Base-by-base conservation (phyloP, 2,888 invertebrate species). In the Calameuta filiformis region DNA sequence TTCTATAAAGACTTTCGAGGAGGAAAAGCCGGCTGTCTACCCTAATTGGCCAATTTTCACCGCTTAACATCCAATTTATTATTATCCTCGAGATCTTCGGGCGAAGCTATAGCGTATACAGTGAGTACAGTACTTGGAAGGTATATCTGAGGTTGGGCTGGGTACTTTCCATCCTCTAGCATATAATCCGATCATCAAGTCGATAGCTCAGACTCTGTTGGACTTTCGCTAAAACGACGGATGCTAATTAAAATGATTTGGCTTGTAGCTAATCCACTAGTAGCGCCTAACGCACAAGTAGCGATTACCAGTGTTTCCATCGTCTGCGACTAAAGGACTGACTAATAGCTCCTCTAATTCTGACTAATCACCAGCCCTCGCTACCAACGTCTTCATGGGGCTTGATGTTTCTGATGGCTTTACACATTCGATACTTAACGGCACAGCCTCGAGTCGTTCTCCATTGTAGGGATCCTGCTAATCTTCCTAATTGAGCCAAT, bases 31-130 rank as follows among this genome's bases (percentile, higher is more conserved):
- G 86, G 82, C 82, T 83, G 84, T 83, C 86, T 84, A 81, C 83
- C 82, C 86, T 90, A 89, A 90, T 90, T 89, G 90, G 88, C 84
- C 88, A 90, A 90, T 90, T 90, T 89, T 89, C 89, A 82, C 85
- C 86, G 88, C 86, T 89, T 87, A 89, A 88, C 88, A 86, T 89
- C 87, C 88, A 89, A 90, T 89, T 89, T 88, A 89, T 90, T 89
- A 87, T 85, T 86, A 86, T 84, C 86, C 85, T 83, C 83, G 78
- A 78, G 83, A 84, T 87, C 85, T 85, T 79, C 81, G 76, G 79
- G 78, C 81, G 79, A 81, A 79, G 79, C 76, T 69, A 40, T 78
- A 79, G 79, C 9, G 15, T 56, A 56, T 56, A 71, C 71, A 12
- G 2, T 31, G 69, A 71, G 31, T 33, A 71, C 71, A 71, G 71